A percentile compares a stretch with the other conserved stretches of the same genome.
Conservation (phyloP, 2,888 invertebrate genomes). For the Rutpela maculata region DNA sequence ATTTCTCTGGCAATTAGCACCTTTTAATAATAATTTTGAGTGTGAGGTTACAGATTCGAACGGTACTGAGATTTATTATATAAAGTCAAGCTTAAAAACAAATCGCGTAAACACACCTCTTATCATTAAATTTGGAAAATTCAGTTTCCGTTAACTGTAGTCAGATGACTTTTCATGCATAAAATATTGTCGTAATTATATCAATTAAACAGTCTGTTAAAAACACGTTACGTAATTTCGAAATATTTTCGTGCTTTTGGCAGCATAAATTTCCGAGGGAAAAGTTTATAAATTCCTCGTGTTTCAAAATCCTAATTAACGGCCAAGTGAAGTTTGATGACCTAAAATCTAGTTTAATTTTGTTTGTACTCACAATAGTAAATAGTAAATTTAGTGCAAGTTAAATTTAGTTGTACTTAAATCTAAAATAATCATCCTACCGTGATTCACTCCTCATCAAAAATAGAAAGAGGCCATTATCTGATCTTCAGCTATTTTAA, state of each 20-base stretch:
- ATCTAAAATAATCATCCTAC: conserved; percentile 28
- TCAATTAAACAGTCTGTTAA: not conserved
- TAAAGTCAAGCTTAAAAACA: not conserved
- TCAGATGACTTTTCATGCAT: conserved; percentile 18
- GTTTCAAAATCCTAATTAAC: conserved; percentile 17
- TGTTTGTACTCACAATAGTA: conserved; percentile 30
- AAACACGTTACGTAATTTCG: not conserved
- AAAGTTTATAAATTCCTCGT: conserved; percentile 7
- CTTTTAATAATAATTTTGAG: not conserved
- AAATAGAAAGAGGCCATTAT: conserved; percentile 37
- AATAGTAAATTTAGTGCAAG: conserved; percentile 33
- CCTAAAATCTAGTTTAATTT: conserved; percentile 34
- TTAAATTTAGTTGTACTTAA: conserved; percentile 34
- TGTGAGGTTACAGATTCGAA: not conserved
- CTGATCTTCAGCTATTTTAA: conserved; percentile 26
- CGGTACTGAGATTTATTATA: not conserved
- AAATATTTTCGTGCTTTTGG: not conserved
- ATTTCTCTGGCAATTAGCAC: not conserved
- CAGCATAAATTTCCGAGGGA: not conserved
- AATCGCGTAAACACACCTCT: not conserved
- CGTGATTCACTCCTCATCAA: conserved; percentile 23
- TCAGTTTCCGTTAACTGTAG: conserved; percentile 18
- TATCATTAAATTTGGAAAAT: conserved; percentile 19
- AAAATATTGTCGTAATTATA: conserved; percentile 17
- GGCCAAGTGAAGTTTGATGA: conserved; percentile 21